Evolutionary conservation across 1,140 invertebrate species (phyloP).

Genomic region (Drosophila guanche): DNA sequence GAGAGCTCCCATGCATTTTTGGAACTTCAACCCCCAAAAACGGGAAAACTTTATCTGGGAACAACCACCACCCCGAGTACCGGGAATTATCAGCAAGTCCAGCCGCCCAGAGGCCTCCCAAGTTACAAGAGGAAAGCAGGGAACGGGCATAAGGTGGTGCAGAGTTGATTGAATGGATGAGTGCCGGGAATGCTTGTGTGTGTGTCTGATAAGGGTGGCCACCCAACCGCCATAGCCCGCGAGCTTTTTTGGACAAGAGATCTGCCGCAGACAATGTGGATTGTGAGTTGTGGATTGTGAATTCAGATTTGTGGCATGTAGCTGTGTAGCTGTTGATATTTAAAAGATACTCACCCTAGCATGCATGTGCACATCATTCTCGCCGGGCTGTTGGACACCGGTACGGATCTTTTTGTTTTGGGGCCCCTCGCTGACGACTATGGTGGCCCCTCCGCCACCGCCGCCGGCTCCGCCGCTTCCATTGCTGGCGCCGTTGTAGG

Average conservation of each 20-base stretch:
- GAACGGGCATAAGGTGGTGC: constrained; percentile 30
- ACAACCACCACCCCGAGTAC: constrained; percentile 33
- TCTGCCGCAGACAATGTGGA: constrained; percentile 2
- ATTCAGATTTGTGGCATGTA: neutral
- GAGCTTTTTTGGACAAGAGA: constrained; percentile 11
- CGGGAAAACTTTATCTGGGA: constrained; percentile 53
- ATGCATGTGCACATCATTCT: constrained; percentile 80
- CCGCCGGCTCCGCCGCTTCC: constrained; percentile 73
- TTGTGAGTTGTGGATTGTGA: neutral
- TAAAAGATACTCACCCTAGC: constrained; percentile 69
- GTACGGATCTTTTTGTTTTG: constrained; percentile 83
- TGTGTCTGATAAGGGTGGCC: constrained; percentile 28
- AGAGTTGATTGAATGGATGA: constrained; percentile 33
- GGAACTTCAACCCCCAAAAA: constrained; percentile 57
- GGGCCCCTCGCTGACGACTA: constrained; percentile 79
- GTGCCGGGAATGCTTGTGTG: neutral
- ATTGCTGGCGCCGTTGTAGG: constrained; percentile 81
- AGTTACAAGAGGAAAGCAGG: constrained; percentile 25
- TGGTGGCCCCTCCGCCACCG: constrained; percentile 77
- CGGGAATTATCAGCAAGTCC: constrained; percentile 37
- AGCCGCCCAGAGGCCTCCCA: constrained; percentile 17
- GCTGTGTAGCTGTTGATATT: neutral
- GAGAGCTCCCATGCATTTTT: constrained; percentile 43
- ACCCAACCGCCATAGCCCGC: constrained; percentile 3
- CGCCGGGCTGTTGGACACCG: constrained; percentile 77